phyloP scores from a whole-genome alignment of 2,113 vertebrate species.

The Sturnus vulgaris region DNA sequence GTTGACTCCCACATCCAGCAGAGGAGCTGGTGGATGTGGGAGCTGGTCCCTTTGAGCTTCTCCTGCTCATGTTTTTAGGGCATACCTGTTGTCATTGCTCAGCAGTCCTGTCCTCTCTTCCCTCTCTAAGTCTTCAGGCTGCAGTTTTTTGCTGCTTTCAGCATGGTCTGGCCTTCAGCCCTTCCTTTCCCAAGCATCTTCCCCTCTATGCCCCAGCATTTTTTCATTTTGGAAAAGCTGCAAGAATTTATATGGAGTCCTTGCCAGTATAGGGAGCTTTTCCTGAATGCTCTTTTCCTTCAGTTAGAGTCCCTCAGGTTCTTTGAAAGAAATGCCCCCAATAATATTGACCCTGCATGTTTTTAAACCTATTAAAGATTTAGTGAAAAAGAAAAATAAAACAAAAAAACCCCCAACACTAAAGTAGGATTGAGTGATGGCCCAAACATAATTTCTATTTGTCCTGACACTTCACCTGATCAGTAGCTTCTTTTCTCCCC shows the following conservation, averaged over 20 bases:
- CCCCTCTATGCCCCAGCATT: not conserved
- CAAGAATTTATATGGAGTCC: not conserved
- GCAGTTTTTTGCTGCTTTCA: not conserved
- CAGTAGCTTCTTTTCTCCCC: not conserved
- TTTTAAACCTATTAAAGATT: not conserved
- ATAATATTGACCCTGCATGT: not conserved
- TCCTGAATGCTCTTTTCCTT: not conserved
- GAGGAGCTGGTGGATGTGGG: not conserved
- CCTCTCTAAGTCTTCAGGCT: not conserved
- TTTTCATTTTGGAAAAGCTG: not conserved
- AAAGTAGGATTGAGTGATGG: not conserved
- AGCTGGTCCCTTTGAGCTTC: not conserved
- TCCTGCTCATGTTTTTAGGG: not conserved
- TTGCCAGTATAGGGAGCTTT: not conserved
- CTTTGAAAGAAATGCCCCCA: not conserved
- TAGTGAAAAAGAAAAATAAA: not conserved
- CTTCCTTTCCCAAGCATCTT: not conserved
- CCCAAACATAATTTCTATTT: not conserved
- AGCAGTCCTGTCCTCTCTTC: not conserved
- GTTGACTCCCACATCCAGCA: rapidly evolving
- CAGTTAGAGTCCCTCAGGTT: not conserved
- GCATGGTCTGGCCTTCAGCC: not conserved
- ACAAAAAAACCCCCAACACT: rapidly evolving
- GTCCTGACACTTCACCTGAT: not conserved
- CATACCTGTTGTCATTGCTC: not conserved